Evolutionary conservation across 2,888 invertebrate genomes (phyloP).

Genomic region (Seira musarum): DNA sequence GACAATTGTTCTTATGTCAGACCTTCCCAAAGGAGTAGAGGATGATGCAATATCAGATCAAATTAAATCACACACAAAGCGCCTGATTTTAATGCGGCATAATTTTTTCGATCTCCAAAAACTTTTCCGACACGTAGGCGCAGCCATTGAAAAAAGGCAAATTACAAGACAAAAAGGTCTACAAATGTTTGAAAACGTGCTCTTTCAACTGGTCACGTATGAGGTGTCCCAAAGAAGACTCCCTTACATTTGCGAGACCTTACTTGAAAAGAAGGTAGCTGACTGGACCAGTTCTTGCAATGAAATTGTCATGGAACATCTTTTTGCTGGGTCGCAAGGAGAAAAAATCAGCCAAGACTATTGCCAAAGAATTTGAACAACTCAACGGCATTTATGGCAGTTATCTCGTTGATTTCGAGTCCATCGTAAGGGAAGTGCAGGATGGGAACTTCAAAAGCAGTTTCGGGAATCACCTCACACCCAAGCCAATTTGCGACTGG

Average conservation of each 20-base stretch:
- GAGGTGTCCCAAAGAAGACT: background rate
- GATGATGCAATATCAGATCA: too few species aligned
- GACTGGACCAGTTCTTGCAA: background rate
- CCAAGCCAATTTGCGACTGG: background rate
- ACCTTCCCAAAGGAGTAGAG: too few species aligned
- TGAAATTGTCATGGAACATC: background rate
- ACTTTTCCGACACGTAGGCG: background rate
- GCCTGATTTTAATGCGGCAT: too few species aligned
- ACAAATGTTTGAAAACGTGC: conserved; percentile 4
- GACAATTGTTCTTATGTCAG: too few species aligned
- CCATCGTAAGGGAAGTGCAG: background rate
- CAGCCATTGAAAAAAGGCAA: too few species aligned
- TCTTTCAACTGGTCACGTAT: background rate
- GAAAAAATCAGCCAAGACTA: background rate
- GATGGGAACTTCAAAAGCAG: background rate
- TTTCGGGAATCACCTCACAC: background rate
- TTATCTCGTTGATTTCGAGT: background rate
- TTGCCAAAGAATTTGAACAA: background rate
- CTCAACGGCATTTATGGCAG: background rate
- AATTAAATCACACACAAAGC: too few species aligned
- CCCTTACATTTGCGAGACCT: background rate
- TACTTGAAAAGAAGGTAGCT: background rate
- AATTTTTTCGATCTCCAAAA: too few species aligned
- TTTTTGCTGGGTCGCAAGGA: conserved; percentile 2
- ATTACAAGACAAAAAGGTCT: too few species aligned